Base-by-base conservation (phyloP, 2,797 vertebrate species). In the Oryzias sinensis region DNA sequence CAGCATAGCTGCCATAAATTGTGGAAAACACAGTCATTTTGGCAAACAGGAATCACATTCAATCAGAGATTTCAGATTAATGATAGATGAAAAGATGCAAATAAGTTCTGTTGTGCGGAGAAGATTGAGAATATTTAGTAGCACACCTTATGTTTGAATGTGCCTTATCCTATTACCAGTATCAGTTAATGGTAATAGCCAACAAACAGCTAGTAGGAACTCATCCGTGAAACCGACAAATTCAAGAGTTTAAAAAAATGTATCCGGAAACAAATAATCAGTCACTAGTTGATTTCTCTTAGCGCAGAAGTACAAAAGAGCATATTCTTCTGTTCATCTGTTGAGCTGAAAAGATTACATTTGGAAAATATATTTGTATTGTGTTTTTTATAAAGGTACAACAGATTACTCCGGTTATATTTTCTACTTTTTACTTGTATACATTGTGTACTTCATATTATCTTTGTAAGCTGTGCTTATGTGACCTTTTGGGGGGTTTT, bases 391-490 rank as follows among this genome's bases (percentile, higher is more conserved):
- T 76, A 55, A 85, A 82, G 92, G 92, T 93, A 93, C 90, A 86
- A 70, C 68, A 62, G 70, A 67, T 87, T 56, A 76, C 73, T 72
- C 68, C 56, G 56, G 77, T 74, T 78, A 61, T 77, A 68, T 68
- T 58, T 70, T 72, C 59, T 68, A 62, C 62, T 43, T 81, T 77
- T 87, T 85, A 74, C 78, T 74, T 79, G 73, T 80, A 81, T 90
- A 90, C 75, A 76, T 88, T 77, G 90, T 92, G 91, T 91, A 91
- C 88, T 92, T 93, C 88, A 91, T 90, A 81, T 83, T 87, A 68
- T 90, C 82, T 83, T 90, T 92, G 92, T 95, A 94, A 94, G 92
- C 93, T 94, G 90, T 90, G 94, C 94, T 96, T 95, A 92, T 94
- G 91, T 91, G 90, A 87, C 75, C 65, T 76, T 88, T 83, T 86